These are phyloP conservation scores for Eucera pruinosa DNA, from an alignment of 2,888 invertebrate genomes.

Conservation along the genomic window DNA sequence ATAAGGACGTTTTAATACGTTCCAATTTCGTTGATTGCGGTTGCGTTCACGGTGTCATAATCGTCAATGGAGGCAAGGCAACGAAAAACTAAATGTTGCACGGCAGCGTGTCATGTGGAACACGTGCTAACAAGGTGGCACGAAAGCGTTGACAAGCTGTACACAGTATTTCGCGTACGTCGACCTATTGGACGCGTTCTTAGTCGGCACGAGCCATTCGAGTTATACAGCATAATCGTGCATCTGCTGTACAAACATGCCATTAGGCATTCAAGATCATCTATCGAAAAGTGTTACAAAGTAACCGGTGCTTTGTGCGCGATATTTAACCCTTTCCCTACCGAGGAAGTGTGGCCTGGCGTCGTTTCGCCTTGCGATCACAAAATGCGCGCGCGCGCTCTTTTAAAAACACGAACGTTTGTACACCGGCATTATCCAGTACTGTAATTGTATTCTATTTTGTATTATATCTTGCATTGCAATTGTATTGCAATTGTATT, in stretches of 20 bases:
- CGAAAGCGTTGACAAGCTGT: conserved; percentile 14
- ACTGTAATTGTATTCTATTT: too few species aligned
- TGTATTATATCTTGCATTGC: too few species aligned
- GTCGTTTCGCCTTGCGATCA: too few species aligned
- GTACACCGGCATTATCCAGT: too few species aligned
- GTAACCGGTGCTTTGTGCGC: not conserved
- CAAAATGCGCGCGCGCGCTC: too few species aligned
- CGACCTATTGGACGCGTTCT: conserved; percentile 12
- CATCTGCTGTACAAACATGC: not conserved
- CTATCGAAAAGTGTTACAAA: not conserved
- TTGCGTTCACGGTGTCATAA: not conserved
- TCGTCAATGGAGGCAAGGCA: not conserved
- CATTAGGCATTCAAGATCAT: not conserved
- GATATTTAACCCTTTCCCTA: not conserved
- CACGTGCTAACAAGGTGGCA: conserved; percentile 19
- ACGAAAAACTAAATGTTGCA: conserved; percentile 9
- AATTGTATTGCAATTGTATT: too few species aligned
- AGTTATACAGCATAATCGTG: not conserved
- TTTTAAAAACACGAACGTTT: too few species aligned
- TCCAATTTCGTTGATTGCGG: not conserved
- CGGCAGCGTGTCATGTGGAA: conserved; percentile 2
- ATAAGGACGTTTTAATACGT: too few species aligned
- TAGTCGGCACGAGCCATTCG: not conserved
- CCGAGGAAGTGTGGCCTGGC: too few species aligned
- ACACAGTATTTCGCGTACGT: conserved; percentile 29